Evolutionary conservation across 2,888 invertebrate genomes (phyloP).

Genomic region (Lingula anatina): DNA sequence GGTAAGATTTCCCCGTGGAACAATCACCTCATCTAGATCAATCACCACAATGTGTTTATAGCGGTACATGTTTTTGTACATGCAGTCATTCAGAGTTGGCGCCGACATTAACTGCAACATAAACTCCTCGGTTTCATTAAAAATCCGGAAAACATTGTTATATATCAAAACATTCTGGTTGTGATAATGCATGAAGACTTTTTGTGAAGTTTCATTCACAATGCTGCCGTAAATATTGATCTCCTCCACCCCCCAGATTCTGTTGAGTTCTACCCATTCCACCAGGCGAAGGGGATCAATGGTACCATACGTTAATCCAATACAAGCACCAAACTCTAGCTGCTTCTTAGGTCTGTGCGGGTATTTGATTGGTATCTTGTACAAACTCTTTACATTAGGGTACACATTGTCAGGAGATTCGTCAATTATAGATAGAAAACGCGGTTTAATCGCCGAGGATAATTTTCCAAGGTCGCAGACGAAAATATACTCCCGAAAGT

Average conservation of each 20-base stretch:
- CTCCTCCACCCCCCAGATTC: conserved; percentile 15
- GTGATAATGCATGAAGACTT: conserved; percentile 9
- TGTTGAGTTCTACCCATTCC: conserved; percentile 16
- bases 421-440: no score
- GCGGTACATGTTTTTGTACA: conserved; percentile 14
- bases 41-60: conserved; percentile 10
- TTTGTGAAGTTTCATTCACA: background rate
- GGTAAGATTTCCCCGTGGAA: no score
- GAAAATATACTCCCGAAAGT: no score
- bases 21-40: conserved; percentile 14
- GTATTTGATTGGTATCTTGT: no score
- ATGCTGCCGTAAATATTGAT: no score
- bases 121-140: conserved; percentile 1
- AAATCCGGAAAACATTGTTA: conserved; percentile 11
- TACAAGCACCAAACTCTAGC: conserved; percentile 18
- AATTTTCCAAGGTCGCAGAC: no score
- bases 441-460: no score
- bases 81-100: conserved; percentile 13
- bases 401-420: no score
- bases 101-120: conserved; percentile 11
- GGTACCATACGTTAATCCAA: conserved; percentile 11
- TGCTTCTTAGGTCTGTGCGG: no score
- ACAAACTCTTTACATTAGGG: no score
- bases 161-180: conserved; percentile 7
- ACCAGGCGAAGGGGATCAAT: conserved; percentile 4